Evolutionary conservation across 2,113 vertebrate genomes (phyloP), one percentile per base, ranked within the genome.

Genomic region (Natator depressus): DNA sequence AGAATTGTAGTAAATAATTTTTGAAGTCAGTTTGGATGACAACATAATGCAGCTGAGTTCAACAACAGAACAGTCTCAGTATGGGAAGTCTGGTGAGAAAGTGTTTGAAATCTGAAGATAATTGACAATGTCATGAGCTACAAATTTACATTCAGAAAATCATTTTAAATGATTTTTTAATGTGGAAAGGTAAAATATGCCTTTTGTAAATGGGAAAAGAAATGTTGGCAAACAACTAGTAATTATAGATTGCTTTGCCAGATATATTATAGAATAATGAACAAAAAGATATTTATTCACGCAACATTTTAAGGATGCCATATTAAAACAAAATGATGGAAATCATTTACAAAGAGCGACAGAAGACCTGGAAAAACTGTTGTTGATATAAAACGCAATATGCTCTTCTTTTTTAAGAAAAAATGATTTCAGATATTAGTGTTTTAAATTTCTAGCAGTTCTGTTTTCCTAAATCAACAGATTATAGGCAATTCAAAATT

Each of bases 391-490:
- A 95, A 94, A 94, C 47, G 82, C 89, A 95, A 51, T 86, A 91
- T 89, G 57, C 94, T 97, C 89, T 93, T 82, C 46, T 79, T 95
- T 94, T 91, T 92, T 97, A 46, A 82, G 95, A 86, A 88, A 93
- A 94, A 79, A 80, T 65, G 80, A 87, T 89, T 91, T 92, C 84
- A 10, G n/a, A 80, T 84, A 47, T 87, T 85, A 50, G 82, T 92
- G 65, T 72, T 65, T 87, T 78, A 85, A 46, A 42, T 85, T 94
- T 91, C 54, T 84, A 54, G 19, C 84, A 91, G 87, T 91, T 92
- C 65, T 47, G 54, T 78, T 59, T 96, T 90, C 83, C 87, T 97
- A 94, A 96, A 97, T 95, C 87, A 95, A 80, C 89, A 97, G 93
- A 93, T 97, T 90, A 96, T 65, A 95, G 55, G 85, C 16, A 1